A percentile compares a stretch with the other conserved stretches of the same genome.
phyloP scores from a whole-genome alignment of 2,888 invertebrate species.

The Diarsia brunnea region DNA sequence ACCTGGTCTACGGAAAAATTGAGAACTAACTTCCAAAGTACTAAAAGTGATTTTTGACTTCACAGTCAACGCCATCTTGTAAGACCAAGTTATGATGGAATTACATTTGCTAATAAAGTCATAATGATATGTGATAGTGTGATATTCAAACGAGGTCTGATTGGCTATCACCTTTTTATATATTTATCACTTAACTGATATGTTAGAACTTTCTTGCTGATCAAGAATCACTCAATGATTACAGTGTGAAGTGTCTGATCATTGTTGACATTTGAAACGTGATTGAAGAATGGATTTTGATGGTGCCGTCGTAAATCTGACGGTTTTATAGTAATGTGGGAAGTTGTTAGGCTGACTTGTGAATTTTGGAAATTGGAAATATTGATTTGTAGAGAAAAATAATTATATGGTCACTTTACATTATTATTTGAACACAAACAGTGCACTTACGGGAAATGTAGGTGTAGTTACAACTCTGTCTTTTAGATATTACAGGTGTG shows the following conservation, averaged over 20 bases:
- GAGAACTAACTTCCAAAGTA: neutral
- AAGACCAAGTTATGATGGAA: slow-evolving; percentile 5
- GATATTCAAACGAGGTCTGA: slow-evolving; percentile 46
- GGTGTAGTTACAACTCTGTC: too few relatives aligned
- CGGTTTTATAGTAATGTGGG: neutral
- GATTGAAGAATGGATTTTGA: slow-evolving; percentile 23
- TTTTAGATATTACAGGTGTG: too few relatives aligned
- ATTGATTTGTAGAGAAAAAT: neutral
- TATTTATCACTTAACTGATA: slow-evolving; percentile 43
- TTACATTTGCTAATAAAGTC: slow-evolving; percentile 45
- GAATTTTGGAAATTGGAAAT: neutral
- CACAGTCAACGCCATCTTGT: neutral
- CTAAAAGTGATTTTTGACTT: neutral
- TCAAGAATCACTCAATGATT: slow-evolving; percentile 29
- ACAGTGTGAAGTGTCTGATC: slow-evolving; percentile 41
- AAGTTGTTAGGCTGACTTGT: neutral
- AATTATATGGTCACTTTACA: neutral
- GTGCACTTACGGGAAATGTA: too few relatives aligned
- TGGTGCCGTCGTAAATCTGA: slow-evolving; percentile 13
- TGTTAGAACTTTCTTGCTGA: slow-evolving; percentile 40
- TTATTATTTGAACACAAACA: neutral
- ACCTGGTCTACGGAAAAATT: neutral
- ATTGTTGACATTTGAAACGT: slow-evolving; percentile 2
- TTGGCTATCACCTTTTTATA: slow-evolving; percentile 43
- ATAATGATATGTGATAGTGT: slow-evolving; percentile 43